Conservation (phyloP, 2,113 vertebrate species). For the Pseudonaja textilis region DNA sequence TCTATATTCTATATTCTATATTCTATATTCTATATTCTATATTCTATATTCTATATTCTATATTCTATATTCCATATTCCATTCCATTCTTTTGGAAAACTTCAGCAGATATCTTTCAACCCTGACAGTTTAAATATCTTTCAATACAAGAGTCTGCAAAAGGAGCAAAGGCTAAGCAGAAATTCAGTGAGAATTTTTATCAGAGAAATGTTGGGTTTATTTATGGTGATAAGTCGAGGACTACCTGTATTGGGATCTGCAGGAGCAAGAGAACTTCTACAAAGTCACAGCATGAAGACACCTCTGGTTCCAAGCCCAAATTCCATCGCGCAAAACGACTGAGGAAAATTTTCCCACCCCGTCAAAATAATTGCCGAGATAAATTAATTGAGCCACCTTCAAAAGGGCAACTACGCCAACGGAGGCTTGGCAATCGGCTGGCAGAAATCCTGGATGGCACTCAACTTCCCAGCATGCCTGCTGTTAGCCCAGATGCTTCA, state of each 20-base stretch:
- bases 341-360: background rate
- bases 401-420: background rate
- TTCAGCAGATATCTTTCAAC: background rate
- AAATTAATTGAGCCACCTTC: constrained; percentile 16
- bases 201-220: too few species aligned
- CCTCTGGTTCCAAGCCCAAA: background rate
- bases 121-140: background rate
- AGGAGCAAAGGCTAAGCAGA: background rate
- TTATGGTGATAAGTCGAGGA: too few species aligned
- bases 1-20: too few species aligned
- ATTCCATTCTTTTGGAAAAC: background rate
- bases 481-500: background rate
- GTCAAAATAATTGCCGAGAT: background rate
- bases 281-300: background rate
- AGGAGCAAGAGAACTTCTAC: background rate
- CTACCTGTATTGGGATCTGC: background rate
- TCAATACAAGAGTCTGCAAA: fast-evolving
- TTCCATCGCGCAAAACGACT: fast-evolving
- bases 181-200: background rate
- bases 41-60: too few species aligned
- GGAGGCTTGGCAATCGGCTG: background rate
- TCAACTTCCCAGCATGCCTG: background rate
- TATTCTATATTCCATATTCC: too few species aligned
- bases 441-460: background rate
- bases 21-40: too few species aligned